Base-by-base conservation (phyloP, 2,113 vertebrate species). In the Thamnophis sirtalis region DNA sequence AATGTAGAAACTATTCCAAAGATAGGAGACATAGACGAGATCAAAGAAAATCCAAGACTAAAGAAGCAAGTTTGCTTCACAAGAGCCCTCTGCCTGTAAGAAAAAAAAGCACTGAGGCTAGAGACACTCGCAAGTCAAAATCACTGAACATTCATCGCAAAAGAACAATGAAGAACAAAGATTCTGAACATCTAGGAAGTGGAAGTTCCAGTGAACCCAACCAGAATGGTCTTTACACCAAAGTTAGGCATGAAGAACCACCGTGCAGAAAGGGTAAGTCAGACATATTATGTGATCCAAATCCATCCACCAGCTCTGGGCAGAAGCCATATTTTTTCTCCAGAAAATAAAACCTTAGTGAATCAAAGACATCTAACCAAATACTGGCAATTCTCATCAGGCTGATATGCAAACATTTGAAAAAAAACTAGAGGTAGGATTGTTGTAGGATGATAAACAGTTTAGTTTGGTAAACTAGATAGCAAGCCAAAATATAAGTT, bases 81-180 rank as follows among this genome's bases (percentile, higher is more conserved):
- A 56, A 21, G 60, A 88, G 3, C 17, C 21, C 38, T n/a, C 26
- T 49, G 38, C 38, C 63, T 9, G 49, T 88, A 55, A 84, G 43
- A 24, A 92, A 28, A 56, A 87, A 92, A 38, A 88, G 13, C 63
- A 43, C 43, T n/a, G 60, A 54, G 13, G 50, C 9, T 28, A 28
- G 49, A 43, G 33, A 91, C 10, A 80, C 80, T 21, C 88, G 4
- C 10, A 92, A 58, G 51, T 5, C 63, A 48, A 92, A 80, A 68
- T 56, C 60, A 50, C 91, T 80, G 50, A 80, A 88, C 24, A 22
- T 50, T 43, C 50, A 54, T 55, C 60, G 88, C 22, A 88, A 84
- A 22, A 80, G 38, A 49, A 92, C 88, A 88, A 26, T 68, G 15
- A 6, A 50, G 68, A 94, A 91, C 92, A 96, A 90, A 95, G 92